A percentile compares a stretch with the other conserved stretches of the same genome.
Conservation (phyloP, 2,888 invertebrate species). For the Nipponacmea schrenckii region DNA sequence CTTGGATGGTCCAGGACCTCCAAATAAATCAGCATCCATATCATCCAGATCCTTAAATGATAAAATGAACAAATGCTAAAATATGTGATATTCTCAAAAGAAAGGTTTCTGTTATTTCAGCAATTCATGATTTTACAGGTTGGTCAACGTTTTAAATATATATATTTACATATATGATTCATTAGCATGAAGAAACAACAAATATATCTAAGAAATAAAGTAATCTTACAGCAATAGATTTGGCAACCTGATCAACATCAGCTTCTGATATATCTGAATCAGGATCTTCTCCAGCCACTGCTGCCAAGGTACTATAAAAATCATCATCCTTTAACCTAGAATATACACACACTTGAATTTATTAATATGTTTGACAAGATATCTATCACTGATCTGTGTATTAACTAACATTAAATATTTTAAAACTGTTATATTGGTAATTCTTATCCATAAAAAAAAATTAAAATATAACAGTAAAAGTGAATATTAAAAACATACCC, state of each 20-base stretch:
- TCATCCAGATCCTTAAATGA: slow-evolving; percentile 62
- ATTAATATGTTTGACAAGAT: background rate
- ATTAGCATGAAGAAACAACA: too few relatives aligned
- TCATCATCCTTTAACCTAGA: slow-evolving; percentile 51
- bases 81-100: too few relatives aligned
- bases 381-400: too few relatives aligned
- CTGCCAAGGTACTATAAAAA: slow-evolving; percentile 58
- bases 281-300: slow-evolving; percentile 49
- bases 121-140: too few relatives aligned
- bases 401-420: too few relatives aligned
- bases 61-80: too few relatives aligned
- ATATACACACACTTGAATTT: background rate
- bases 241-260: slow-evolving; percentile 60
- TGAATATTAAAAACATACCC: slow-evolving; percentile 9
- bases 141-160: too few relatives aligned
- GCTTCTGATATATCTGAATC: slow-evolving; percentile 60
- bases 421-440: too few relatives aligned
- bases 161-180: too few relatives aligned
- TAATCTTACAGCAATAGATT: slow-evolving; percentile 53
- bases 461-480: background rate
- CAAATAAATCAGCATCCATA: slow-evolving; percentile 62
- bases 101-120: too few relatives aligned
- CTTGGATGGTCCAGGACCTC: slow-evolving; percentile 42
- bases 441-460: too few relatives aligned
- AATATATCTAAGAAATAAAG: too few relatives aligned